Conservation (phyloP, 1,140 invertebrate species). For the Caenorhabditis latens region DNA sequence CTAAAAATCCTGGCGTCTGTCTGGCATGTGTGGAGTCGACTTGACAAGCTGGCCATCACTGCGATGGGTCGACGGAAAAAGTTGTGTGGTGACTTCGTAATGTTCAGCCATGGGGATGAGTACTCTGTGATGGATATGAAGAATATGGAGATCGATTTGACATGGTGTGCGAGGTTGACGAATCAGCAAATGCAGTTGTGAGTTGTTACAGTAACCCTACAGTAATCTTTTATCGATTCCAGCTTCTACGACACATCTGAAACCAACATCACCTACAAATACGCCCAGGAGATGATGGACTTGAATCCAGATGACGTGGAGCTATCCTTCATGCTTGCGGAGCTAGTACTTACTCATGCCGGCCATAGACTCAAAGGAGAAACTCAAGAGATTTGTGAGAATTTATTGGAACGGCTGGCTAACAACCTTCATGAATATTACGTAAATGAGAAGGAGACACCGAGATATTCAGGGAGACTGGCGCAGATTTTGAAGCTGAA, state of each 20-base stretch:
- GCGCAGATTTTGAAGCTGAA: not conserved
- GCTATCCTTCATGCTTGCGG: not conserved
- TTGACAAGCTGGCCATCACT: constrained; percentile 1
- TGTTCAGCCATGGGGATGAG: not conserved
- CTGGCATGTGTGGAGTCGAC: not conserved
- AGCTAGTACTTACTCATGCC: not conserved
- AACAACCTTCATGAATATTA: not conserved
- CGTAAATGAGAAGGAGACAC: not conserved
- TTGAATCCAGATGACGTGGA: constrained; percentile 30
- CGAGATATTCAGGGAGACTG: not conserved
- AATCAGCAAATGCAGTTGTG: constrained; percentile 22
- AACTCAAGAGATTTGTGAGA: constrained; percentile 21
- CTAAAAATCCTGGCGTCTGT: constrained; percentile 9
- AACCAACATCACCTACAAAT: constrained; percentile 5
- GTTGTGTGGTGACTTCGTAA: not conserved
- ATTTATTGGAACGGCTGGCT: not conserved
- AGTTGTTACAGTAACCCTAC: not conserved
- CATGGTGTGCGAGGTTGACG: constrained; percentile 1
- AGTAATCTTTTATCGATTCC: not conserved
- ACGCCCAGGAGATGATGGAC: constrained; percentile 1
- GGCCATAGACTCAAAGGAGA: not conserved
- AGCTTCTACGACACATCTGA: constrained; percentile 29
- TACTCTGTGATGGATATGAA: constrained; percentile 21
- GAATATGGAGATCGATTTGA: constrained; percentile 9
- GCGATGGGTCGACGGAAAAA: constrained; percentile 20